Conservation (phyloP, 2,113 vertebrate species). For the Nesoenas mayeri region DNA sequence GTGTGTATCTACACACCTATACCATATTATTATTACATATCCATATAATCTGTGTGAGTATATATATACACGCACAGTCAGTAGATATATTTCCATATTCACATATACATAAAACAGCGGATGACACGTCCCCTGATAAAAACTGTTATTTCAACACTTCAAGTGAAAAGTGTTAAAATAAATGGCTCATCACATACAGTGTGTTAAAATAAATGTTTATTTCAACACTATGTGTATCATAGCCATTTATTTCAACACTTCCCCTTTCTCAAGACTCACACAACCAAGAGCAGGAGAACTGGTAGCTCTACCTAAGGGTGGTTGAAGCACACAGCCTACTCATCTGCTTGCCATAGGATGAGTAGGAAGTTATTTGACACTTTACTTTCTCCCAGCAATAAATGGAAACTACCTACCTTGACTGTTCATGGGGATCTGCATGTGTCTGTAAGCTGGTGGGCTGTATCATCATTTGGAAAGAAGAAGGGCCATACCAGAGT, state of each 20-base stretch:
- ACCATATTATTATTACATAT: conserved; percentile 25
- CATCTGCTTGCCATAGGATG: conserved; percentile 2
- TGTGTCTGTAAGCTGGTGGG: neutral
- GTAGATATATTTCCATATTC: conserved; percentile 78
- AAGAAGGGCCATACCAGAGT: neutral
- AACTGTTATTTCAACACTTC: conserved; percentile 81
- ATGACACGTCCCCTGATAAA: conserved; percentile 78
- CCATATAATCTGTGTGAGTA: conserved; percentile 12
- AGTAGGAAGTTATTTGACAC: neutral
- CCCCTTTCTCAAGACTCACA: conserved; percentile 59
- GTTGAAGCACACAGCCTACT: conserved; percentile 32
- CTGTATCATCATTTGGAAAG: neutral
- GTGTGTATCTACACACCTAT: neutral
- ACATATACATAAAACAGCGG: conserved; percentile 77
- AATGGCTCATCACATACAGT: conserved; percentile 80
- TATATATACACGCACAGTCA: conserved; percentile 1
- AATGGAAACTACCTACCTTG: conserved; percentile 38
- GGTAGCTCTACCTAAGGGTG: conserved; percentile 45
- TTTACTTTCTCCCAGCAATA: conserved; percentile 7
- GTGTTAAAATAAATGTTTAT: conserved; percentile 82
- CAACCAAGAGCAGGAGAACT: conserved; percentile 55
- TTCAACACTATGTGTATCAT: conserved; percentile 75
- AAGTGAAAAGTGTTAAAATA: conserved; percentile 80
- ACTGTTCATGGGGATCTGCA: neutral
- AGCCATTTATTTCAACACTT: conserved; percentile 79